Base-by-base conservation (phyloP, 2,797 vertebrate species). In the Phyllotis vaccarum region DNA sequence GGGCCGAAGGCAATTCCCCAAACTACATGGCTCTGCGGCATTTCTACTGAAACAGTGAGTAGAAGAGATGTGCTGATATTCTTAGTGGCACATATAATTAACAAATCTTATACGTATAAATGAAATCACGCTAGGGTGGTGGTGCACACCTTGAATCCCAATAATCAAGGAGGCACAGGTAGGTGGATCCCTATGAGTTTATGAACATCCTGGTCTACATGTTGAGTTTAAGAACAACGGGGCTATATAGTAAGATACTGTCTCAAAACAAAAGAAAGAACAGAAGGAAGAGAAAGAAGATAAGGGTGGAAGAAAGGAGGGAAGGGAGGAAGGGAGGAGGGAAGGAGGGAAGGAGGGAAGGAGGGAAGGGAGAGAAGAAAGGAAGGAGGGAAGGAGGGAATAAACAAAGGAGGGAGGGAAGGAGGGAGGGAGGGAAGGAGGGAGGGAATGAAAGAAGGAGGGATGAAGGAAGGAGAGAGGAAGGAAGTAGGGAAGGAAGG, bases 381-480 rank as follows among this genome's bases (percentile, higher is more conserved):
- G 16, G 5, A 31, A 6, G 16, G 19, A 58, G 31, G 16, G 14
- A 68, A 14, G 64, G 9, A 62, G 60, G 24, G 12, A 64, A 13
- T 5, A 5, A 34, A 13, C 22, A 10, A 60, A 10, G 10, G 3
- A 62, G 24, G 24, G 8, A 62, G 24, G 22, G 2, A 60, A 22
- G 22, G 7, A 58, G 56, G 17, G 17, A 58, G 56, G 17, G 17
- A 58, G 56, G 17, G 17, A 58, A 17, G 17, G 4, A 21, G 56
- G 17, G 11, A 52, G 49, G 49, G n/a, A n/a, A n/a, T n/a, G n/a
- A n/a, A n/a, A 6, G 21, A 58, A 22, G 0, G 7, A 3, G 60
- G 9, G 2, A 1, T 22, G 1, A 27, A 27, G 27, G 3, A 11
- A 1, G 34, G 0, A 27, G 34, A 19, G 21, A 0, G 37, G 12